Base-by-base conservation (phyloP, 2,113 vertebrate genomes). In the Gnathonemus longibarbis region DNA sequence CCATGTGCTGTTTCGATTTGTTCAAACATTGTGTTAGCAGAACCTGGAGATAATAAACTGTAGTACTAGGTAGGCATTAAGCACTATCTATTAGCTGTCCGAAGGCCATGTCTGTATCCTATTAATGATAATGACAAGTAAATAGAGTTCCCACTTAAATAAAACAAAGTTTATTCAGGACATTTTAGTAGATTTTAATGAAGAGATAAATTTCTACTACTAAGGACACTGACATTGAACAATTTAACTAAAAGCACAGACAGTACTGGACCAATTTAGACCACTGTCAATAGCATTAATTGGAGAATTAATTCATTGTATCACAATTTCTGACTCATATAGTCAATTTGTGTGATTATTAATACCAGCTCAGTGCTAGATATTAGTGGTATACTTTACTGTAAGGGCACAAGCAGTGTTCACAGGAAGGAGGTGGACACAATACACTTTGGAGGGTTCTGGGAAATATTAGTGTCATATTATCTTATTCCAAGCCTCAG, bases 381-480 rank as follows among this genome's bases (percentile, higher is more conserved):
- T 11, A 89, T 45, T 62, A 70, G 83, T 45, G 13, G 45, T 83
- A 35, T 62, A 46, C 84, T 27, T 15, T 5, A 45, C 42, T 19
- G 45, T 5, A 62, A 84, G 35, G 13, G 6, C 8, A 84, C 27
- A 56, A 87, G 15, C 15, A 56, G 24, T 21, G 0, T 49, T 77
- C 8, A 46, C 46, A 52, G 11, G 31, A 21, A 27, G 13, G 27
- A 84, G 89, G 52, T 84, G 89, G 90, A 89, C n/a, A 17, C 45
- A 50, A 31, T 45, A 49, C 24, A 66, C 39, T 56, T 88, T 90
- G 62, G 49, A 74, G 48, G 9, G n/a, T 90, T 92, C 66, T 91
- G 93, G 93, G 93, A 92, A 90, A 88, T 84, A 92, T 93, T 89
- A 91, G 62, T 91, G 92, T 89, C 53, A 58, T 83, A 62, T 87